phyloP scores from a whole-genome alignment of 2,797 vertebrate genomes.

The Chaetodon trifasciatus region DNA sequence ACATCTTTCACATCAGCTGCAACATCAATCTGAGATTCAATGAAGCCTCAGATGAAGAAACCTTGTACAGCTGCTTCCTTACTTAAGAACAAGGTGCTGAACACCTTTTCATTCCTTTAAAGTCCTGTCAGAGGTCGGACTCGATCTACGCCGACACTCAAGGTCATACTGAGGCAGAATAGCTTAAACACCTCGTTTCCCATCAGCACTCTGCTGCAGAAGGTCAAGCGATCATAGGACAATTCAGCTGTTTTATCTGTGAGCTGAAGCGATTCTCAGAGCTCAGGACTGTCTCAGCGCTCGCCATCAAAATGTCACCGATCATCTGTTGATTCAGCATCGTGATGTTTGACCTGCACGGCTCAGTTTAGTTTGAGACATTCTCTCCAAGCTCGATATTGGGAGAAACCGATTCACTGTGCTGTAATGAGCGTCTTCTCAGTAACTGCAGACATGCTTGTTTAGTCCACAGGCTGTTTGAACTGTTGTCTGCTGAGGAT shows the following conservation, averaged over 20 bases:
- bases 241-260: slow-evolving; percentile 11
- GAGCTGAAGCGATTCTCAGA: slow-evolving; percentile 18
- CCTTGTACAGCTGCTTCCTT: slow-evolving; percentile 14
- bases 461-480: slow-evolving; percentile 42
- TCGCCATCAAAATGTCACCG: slow-evolving; percentile 41
- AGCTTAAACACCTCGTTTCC: slow-evolving; percentile 52
- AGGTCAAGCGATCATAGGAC: slow-evolving; percentile 35
- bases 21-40: slow-evolving; percentile 24
- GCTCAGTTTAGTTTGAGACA: not conserved
- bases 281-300: slow-evolving; percentile 17
- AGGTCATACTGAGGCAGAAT: slow-evolving; percentile 21
- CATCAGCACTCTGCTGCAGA: slow-evolving; percentile 29
- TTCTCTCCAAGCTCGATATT: not conserved
- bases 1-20: not conserved
- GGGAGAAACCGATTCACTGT: not conserved
- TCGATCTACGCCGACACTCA: slow-evolving; percentile 8
- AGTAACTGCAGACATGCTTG: slow-evolving; percentile 16
- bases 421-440: slow-evolving; percentile 19
- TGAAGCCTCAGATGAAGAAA: slow-evolving; percentile 30
- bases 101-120: not conserved
- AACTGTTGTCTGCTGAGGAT: slow-evolving; percentile 25
- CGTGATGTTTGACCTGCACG: slow-evolving; percentile 16
- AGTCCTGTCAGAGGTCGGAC: slow-evolving; percentile 11
- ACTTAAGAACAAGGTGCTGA: slow-evolving; percentile 18
- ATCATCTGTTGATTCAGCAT: slow-evolving; percentile 25